A percentile compares a stretch with the other conserved stretches of the same genome.
Evolutionary conservation across 2,888 invertebrate genomes (phyloP).

Genomic region (Plagiodera versicolora): DNA sequence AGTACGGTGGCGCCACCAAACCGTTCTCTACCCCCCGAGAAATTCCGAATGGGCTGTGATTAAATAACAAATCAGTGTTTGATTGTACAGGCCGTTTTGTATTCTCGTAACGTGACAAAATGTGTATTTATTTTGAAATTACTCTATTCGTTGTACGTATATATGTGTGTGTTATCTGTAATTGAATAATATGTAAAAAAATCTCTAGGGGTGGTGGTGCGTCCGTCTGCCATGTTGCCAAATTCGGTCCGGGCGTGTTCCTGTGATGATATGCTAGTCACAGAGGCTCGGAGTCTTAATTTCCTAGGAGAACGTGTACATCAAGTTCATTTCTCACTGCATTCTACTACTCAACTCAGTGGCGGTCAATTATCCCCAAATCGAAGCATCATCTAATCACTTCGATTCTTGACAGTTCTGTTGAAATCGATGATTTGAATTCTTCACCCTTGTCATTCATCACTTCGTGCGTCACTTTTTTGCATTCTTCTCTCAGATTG

Average conservation of each 20-base stretch:
- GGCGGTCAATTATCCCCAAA: not conserved
- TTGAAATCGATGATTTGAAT: too few relatives aligned
- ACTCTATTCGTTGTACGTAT: conserved; percentile 48
- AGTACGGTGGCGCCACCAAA: conserved; percentile 41
- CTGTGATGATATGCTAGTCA: conserved; percentile 51
- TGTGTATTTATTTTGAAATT: conserved; percentile 52
- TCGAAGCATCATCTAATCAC: not conserved
- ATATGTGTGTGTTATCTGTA: conserved; percentile 46
- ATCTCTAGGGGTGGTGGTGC: conserved; percentile 39
- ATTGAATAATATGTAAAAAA: conserved; percentile 37
- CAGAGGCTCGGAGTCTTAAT: conserved; percentile 41
- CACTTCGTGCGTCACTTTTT: too few relatives aligned
- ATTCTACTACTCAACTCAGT: not conserved
- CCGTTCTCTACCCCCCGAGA: conserved; percentile 55
- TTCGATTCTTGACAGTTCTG: too few relatives aligned
- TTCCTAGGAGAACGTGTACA: conserved; percentile 16
- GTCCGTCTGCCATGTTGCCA: conserved; percentile 47
- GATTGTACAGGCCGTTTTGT: conserved; percentile 71
- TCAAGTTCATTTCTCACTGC: conserved; percentile 16
- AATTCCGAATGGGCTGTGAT: conserved; percentile 84
- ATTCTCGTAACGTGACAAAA: conserved; percentile 56
- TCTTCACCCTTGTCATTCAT: too few relatives aligned
- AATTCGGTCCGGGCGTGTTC: conserved; percentile 48
- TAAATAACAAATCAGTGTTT: conserved; percentile 66
- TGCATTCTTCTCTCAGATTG: too few relatives aligned